Base-by-base conservation (phyloP, 2,888 invertebrate species). In the Tachina fera region DNA sequence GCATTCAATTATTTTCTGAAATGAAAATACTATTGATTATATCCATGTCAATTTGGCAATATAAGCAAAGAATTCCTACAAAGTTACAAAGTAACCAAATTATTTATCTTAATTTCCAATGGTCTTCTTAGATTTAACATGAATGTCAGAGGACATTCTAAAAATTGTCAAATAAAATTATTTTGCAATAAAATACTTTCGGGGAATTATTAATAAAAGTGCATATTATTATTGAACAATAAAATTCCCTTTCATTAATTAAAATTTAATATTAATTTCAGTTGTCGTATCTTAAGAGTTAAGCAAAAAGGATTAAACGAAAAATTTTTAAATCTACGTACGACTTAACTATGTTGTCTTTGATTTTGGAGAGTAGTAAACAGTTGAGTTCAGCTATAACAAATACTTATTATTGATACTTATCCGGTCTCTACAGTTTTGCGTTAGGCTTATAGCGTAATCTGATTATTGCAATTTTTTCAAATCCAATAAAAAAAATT, bases 191-290 rank as follows among this genome's bases (percentile, higher is more conserved):
- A 8, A 53, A 19, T 19, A 39, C 39, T 39, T 60, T 60, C 3
- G 11, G 1, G 22, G 1, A 9, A 6, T 39, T 9, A 39, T n/a
- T 39, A 9, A 9, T n/a, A n/a, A 31, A 31, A 31, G 6, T 31
- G 5, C 31, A 31, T 6, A 39, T 60, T 60, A 4, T 58, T 58
- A n/a, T 31, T 31, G 39, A 8, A 9, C 9, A 14, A 39, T 9
- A 16, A 60, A 14, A 60, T 60, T 60, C 60, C 60, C 9, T 39
- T 14, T 14, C 2, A 60, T 60, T 60, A 60, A 60, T 60, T 60
- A 39, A 60, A n/a, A 2, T 60, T 39, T 2, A 14, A 60, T 39
- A 14, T 60, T 39, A 60, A 60, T 60, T 39, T 31, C 1, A 60
- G 22, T 39, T 9, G 8, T n/a, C 0, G n/a, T 14, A 39, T 9